Evolutionary conservation across 1,140 invertebrate species (phyloP).

Genomic region (Atopsyche davidsoni): DNA sequence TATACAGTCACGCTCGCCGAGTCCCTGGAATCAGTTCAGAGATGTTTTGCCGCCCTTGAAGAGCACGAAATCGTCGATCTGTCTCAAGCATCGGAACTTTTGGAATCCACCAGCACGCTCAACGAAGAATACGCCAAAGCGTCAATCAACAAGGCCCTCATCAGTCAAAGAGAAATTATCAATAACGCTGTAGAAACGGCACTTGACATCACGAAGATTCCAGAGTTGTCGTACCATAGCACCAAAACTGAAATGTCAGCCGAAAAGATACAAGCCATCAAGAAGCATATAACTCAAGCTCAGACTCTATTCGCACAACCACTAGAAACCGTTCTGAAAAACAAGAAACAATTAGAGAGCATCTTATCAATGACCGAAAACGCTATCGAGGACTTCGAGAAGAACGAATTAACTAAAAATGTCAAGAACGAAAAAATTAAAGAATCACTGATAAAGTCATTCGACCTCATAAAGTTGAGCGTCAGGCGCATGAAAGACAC

Average conservation of each 20-base stretch:
- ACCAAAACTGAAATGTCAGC: conserved; percentile 15
- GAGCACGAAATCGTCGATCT: conserved; percentile 20
- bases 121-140: conserved; percentile 5
- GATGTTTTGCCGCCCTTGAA: conserved; percentile 29
- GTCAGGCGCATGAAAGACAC: conserved; percentile 39
- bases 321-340: conserved; percentile 25
- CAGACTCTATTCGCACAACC: conserved; percentile 36
- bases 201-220: conserved; percentile 2
- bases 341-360: conserved; percentile 28
- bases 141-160: conserved; percentile 18
- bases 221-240: background rate
- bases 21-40: conserved; percentile 28
- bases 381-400: conserved; percentile 29
- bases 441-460: conserved; percentile 18
- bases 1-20: conserved; percentile 23
- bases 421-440: conserved; percentile 14
- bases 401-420: conserved; percentile 10
- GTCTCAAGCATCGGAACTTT: background rate
- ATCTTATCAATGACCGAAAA: conserved; percentile 33
- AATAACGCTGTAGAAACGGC: conserved; percentile 2
- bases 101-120: conserved; percentile 2
- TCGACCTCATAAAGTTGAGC: conserved; percentile 19
- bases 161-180: conserved; percentile 14
- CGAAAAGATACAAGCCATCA: conserved; percentile 35
- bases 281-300: conserved; percentile 34